Percentiles rank a stretch among this genome's conserved stretches.
These are phyloP conservation scores for Trematocara unimaculatum DNA, from an alignment of 2,113 vertebrate genomes.

Conservation along the genomic window DNA sequence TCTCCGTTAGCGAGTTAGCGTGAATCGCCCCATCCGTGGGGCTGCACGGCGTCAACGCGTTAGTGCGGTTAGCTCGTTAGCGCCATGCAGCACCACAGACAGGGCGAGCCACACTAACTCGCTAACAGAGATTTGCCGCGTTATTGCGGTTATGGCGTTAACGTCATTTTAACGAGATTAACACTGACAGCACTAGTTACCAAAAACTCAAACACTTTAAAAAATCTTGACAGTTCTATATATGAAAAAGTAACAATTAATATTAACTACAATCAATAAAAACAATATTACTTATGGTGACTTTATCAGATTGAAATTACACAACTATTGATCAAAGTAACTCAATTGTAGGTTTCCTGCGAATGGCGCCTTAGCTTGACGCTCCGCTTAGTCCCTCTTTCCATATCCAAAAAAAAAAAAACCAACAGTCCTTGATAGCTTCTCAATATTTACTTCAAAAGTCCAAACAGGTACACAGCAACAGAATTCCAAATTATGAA, in stretches of 20 bases:
- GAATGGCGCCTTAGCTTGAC: no score
- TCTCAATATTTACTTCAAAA: no score
- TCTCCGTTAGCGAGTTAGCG: not conserved
- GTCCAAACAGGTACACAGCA: no score
- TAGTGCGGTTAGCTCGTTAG: not conserved
- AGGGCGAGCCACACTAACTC: not conserved
- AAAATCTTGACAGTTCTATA: not conserved
- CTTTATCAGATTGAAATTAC: not conserved
- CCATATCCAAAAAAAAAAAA: no score
- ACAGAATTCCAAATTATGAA: no score
- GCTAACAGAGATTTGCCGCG: not conserved
- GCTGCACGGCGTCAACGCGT: not conserved
- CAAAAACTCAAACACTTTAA: not conserved
- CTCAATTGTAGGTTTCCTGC: no score
- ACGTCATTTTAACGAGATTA: not conserved
- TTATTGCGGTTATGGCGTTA: not conserved
- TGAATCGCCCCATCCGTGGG: not conserved
- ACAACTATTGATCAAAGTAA: not conserved
- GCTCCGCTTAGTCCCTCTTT: no score
- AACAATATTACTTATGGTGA: not conserved
- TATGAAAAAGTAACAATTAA: not conserved
- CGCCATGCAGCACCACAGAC: fast-evolving
- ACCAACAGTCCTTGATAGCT: no score
- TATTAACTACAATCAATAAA: not conserved
- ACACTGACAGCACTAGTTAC: not conserved